These are phyloP conservation scores for Lepeophtheirus nordmannii DNA, from an alignment of 2,888 invertebrate species.

Conservation along the genomic window DNA sequence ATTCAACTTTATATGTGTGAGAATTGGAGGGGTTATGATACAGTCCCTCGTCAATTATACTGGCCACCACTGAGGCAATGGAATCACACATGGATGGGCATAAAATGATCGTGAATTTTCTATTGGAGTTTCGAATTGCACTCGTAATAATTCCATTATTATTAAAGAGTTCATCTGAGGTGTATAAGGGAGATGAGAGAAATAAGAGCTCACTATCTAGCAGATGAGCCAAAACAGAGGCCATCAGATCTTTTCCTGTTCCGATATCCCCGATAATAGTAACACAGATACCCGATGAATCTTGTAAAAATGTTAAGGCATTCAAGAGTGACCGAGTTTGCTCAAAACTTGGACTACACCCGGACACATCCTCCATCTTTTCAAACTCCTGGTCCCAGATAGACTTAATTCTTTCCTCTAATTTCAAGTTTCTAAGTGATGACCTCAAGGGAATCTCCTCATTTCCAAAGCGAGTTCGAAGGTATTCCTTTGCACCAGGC, in stretches of 20 bases:
- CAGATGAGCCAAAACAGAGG: background rate
- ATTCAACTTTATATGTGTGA: background rate
- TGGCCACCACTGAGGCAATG: background rate
- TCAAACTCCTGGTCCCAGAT: background rate
- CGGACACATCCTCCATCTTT: background rate
- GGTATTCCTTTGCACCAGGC: background rate
- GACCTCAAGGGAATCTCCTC: background rate
- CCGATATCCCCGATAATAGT: background rate
- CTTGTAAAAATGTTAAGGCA: background rate
- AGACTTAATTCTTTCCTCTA: background rate
- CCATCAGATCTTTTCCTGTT: background rate
- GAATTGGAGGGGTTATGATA: background rate
- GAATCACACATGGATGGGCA: background rate
- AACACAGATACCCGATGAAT: background rate
- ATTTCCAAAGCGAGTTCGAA: background rate
- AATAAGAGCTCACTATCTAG: background rate
- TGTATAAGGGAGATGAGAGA: background rate
- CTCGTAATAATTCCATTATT: background rate
- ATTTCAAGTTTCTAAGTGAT: background rate
- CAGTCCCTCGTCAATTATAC: background rate
- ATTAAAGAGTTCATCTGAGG: background rate
- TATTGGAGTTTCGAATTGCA: background rate
- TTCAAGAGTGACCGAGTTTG: background rate
- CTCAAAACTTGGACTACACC: background rate
- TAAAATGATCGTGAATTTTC: background rate